Conservation (phyloP, 2,888 invertebrate genomes). For the Lithophane ornitopus region DNA sequence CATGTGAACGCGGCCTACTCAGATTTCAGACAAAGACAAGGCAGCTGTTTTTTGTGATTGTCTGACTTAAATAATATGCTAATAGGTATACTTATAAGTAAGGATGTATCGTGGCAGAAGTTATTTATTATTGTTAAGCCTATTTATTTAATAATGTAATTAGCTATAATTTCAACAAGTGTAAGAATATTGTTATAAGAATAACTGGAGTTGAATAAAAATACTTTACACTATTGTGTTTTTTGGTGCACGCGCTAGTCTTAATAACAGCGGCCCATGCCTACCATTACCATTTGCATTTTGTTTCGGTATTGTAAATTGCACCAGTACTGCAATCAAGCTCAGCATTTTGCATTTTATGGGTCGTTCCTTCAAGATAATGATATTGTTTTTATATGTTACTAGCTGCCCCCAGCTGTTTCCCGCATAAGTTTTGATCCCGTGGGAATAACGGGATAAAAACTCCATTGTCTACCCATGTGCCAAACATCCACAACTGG, state of each 20-base stretch:
- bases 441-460: too few species aligned
- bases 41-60: neutral
- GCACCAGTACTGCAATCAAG: neutral
- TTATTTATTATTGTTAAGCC: neutral
- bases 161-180: neutral
- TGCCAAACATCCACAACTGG: too few species aligned
- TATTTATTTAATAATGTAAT: neutral
- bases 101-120: too few species aligned
- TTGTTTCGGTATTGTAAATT: neutral
- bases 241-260: neutral
- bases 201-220: conserved; percentile 4
- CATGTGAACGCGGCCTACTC: neutral
- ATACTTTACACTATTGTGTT: too few species aligned
- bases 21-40: too few species aligned
- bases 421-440: too few species aligned
- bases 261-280: neutral
- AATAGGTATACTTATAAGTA: neutral
- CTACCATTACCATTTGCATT: neutral
- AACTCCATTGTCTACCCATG: too few species aligned
- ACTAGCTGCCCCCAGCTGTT: too few species aligned
- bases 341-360: neutral
- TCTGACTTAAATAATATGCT: too few species aligned
- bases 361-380: neutral
- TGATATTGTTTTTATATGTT: neutral
- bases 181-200: neutral